Evolutionary conservation across 2,888 invertebrate genomes (phyloP).

Genomic region (Neuroscelio doddi): DNA sequence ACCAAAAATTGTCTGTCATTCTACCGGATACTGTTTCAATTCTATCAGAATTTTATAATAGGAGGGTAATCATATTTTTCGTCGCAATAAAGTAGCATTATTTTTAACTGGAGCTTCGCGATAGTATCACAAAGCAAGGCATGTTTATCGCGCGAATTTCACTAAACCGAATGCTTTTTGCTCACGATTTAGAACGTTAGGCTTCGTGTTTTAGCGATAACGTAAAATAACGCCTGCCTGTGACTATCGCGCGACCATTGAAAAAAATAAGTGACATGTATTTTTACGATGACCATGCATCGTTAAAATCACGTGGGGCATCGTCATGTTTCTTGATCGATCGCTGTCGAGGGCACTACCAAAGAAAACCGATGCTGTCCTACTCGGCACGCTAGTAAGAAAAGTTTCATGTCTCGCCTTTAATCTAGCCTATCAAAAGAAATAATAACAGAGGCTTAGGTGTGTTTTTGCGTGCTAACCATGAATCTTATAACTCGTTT

Average conservation of each 20-base stretch:
- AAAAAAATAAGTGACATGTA: constrained; percentile 4
- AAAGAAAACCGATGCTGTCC: constrained; percentile 14
- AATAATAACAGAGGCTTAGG: constrained; percentile 26
- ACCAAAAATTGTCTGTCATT: too few relatives aligned
- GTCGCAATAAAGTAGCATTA: constrained; percentile 25
- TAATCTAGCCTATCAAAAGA: constrained; percentile 29
- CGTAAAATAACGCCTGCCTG: constrained; percentile 3
- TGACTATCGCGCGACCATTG: background rate
- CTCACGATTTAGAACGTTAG: constrained; percentile 10
- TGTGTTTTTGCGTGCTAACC: constrained; percentile 27
- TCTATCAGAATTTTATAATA: too few relatives aligned
- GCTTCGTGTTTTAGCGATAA: constrained; percentile 13
- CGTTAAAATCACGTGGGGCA: background rate
- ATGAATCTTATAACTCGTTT: background rate
- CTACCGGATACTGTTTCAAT: too few relatives aligned
- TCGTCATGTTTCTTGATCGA: constrained; percentile 20
- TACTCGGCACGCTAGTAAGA: constrained; percentile 16
- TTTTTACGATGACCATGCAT: constrained; percentile 1
- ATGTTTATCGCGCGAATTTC: constrained; percentile 25
- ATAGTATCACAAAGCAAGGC: constrained; percentile 18
- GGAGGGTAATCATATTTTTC: too few relatives aligned
- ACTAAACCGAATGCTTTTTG: constrained; percentile 12
- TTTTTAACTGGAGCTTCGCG: constrained; percentile 22
- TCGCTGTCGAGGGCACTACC: background rate
- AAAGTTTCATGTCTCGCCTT: constrained; percentile 25